phyloP scores from a whole-genome alignment of 2,113 vertebrate species.

The Myodes glareolus region DNA sequence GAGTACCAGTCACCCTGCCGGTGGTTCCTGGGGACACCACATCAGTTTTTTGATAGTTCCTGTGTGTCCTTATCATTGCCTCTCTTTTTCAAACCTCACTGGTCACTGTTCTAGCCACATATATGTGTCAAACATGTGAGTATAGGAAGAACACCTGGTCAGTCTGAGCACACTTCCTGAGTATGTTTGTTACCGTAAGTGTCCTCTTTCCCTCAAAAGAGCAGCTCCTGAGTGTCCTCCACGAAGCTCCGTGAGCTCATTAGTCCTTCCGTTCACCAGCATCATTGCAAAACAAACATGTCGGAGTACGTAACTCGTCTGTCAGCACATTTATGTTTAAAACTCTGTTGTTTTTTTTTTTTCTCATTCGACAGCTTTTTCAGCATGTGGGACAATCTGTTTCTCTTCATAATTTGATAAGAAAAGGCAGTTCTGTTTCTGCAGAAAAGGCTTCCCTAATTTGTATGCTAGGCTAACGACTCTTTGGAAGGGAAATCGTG shows the following conservation, averaged over 20 bases:
- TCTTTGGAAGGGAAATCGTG: background rate
- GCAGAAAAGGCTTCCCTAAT: background rate
- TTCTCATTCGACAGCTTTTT: conserved; percentile 36
- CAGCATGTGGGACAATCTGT: background rate
- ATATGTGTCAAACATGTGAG: background rate
- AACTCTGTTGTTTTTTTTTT: background rate
- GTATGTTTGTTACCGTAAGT: background rate
- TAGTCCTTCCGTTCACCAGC: conserved; percentile 29
- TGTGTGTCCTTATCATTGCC: background rate
- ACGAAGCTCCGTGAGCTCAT: background rate
- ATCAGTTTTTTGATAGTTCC: background rate
- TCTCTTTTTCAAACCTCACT: background rate
- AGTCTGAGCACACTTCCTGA: conserved; percentile 13
- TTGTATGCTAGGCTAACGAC: background rate
- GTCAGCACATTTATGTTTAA: conserved; percentile 1
- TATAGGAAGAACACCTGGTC: background rate
- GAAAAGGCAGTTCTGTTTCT: background rate
- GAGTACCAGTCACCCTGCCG: background rate
- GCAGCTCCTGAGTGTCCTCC: conserved; percentile 24
- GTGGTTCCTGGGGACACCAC: background rate
- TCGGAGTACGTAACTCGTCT: conserved; percentile 50
- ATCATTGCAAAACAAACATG: background rate
- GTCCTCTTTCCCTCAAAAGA: conserved; percentile 12
- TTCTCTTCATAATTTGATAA: conserved; percentile 21
- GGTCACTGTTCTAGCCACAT: background rate